Evolutionary conservation across 2,888 invertebrate species (phyloP), one percentile per base, ranked within the genome.

Genomic region (Anagyrus pseudococci): DNA sequence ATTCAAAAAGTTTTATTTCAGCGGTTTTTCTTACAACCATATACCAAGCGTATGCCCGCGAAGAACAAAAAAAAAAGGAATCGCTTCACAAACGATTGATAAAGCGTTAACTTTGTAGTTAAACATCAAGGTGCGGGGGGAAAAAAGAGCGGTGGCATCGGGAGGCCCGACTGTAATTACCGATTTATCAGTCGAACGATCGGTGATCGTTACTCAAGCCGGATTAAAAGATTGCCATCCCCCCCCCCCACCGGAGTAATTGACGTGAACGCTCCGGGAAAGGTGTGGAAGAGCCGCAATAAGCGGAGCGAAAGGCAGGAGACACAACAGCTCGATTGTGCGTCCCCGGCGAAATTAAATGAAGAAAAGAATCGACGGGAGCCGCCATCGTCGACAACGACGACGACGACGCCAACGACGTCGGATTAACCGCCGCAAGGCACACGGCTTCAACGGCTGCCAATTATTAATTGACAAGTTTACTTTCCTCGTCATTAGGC

Each of bases 391-490:
- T n/a, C n/a, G n/a, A n/a, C 15, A 22, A 40, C 22, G 37, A 40
- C 57, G 64, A 63, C 58, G 33, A 43, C 4, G 55, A n/a, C n/a
- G n/a, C n/a, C n/a, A 52, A 44, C 1, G 46, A 4, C 19, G 19
- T 37, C 13, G 62, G 66, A 68, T 62, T 63, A 68, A 70, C 69
- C 67, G 66, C 61, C 58, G 58, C 68, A 64, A 67, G 66, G 67
- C 70, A 70, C 10, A 29, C 29, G 6, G 46, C 10, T 13, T 4
- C 17, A 67, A 25, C 25, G 13, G 19, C 66, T 58, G 68, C 65
- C 69, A 72, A 75, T 76, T 75, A 73, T 70, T 75, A 73, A 76
- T 73, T 71, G 75, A 73, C 71, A 73, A 75, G 74, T 75, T 74
- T 73, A 68, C 73, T 72, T 70, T 69, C 64, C 29, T 46, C 63